phyloP scores from a whole-genome alignment of 1,140 invertebrate genomes.

The Pollicipes pollicipes region DNA sequence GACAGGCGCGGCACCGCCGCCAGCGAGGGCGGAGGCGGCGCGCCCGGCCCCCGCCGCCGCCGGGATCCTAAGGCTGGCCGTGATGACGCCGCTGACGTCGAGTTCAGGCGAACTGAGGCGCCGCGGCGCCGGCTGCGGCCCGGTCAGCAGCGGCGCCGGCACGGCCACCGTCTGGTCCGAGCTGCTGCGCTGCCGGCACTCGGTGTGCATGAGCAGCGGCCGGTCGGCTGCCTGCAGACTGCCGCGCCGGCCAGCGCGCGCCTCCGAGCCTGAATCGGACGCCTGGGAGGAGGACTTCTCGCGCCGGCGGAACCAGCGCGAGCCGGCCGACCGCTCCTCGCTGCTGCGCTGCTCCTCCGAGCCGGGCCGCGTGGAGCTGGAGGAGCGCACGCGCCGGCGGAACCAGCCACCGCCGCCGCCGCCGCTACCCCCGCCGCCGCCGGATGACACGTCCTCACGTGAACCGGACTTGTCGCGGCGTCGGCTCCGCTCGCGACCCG shows the following conservation, averaged over 20 bases:
- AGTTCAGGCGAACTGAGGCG: conserved; percentile 23
- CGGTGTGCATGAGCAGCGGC: conserved; percentile 25
- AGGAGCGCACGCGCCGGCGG: conserved; percentile 41
- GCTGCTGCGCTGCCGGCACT: conserved; percentile 19
- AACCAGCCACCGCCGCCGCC: conserved; percentile 55
- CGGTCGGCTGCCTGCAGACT: conserved; percentile 23
- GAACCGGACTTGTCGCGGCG: conserved; percentile 4
- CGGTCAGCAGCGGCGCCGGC: conserved; percentile 14
- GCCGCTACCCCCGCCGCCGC: conserved; percentile 49
- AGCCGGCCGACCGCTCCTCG: neutral
- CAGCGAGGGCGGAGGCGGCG: conserved; percentile 33
- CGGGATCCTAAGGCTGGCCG: conserved; percentile 58
- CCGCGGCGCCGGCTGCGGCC: neutral
- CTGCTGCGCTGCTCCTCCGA: conserved; percentile 1
- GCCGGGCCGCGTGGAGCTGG: conserved; percentile 30
- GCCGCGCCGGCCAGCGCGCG: conserved; percentile 17
- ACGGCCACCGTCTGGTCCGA: conserved; percentile 16
- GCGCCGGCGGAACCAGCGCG: conserved; percentile 15
- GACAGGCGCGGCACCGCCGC: too few species aligned
- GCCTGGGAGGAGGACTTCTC: conserved; percentile 25
- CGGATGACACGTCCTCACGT: neutral
- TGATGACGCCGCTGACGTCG: conserved; percentile 39
- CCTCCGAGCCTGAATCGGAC: conserved; percentile 25
- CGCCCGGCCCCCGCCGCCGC: conserved; percentile 26
- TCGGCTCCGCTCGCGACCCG: conserved; percentile 20